phyloP scores from a whole-genome alignment of 2,888 invertebrate genomes.

The Pristionchus maxplancki region DNA sequence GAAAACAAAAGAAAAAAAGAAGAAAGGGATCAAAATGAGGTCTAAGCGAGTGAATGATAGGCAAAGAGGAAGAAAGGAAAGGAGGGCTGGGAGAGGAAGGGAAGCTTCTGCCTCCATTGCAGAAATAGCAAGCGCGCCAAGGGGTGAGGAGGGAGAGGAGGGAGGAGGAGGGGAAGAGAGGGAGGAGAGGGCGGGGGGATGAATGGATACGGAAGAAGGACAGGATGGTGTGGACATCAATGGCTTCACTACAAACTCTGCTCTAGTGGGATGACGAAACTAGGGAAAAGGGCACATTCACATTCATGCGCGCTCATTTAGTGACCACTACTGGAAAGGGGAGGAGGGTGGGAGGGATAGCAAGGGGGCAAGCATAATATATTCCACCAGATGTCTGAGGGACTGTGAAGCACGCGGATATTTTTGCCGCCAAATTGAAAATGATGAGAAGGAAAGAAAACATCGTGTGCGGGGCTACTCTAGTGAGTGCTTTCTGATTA shows the following conservation, averaged over 20 bases:
- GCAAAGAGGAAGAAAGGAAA: not conserved
- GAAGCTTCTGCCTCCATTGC: slow-evolving; percentile 36
- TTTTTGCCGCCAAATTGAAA: not conserved
- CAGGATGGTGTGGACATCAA: slow-evolving; percentile 9
- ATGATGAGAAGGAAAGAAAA: not conserved
- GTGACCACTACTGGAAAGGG: not conserved
- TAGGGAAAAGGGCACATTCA: not conserved
- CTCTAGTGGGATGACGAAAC: slow-evolving; percentile 26
- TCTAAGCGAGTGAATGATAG: slow-evolving; percentile 31
- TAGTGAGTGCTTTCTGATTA: slow-evolving; percentile 13
- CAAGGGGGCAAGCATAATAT: not conserved
- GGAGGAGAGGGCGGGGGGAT: not conserved
- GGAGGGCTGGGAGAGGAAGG: not conserved
- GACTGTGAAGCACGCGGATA: not conserved
- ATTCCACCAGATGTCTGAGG: slow-evolving; percentile 26
- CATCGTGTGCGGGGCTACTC: not conserved
- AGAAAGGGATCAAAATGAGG: not conserved
- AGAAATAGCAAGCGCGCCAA: slow-evolving; percentile 42
- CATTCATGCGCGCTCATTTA: slow-evolving; percentile 4
- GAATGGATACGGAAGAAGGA: slow-evolving; percentile 34
- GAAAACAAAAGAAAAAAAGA: not conserved
- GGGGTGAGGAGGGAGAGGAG: not conserved
- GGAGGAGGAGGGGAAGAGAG: not conserved
- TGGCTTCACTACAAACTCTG: not conserved
- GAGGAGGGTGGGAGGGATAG: not conserved